A percentile compares a stretch with the other conserved stretches of the same genome.
Conservation (phyloP, 2,113 vertebrate genomes). For the Eonycteris spelaea region DNA sequence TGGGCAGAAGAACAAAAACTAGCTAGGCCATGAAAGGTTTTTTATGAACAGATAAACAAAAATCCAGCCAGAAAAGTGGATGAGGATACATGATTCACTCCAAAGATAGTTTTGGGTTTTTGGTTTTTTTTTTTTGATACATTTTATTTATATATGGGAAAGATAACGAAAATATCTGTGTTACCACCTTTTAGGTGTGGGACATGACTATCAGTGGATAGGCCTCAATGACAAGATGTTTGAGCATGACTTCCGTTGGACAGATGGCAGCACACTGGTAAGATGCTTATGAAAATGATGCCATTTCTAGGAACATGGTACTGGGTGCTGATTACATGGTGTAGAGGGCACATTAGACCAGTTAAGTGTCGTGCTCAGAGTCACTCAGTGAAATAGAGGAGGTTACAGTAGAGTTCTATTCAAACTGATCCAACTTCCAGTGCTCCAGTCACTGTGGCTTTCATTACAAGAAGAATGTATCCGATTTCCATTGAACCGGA, state of each 20-base stretch:
- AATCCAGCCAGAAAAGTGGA: conserved; percentile 54
- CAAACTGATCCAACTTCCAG: not conserved
- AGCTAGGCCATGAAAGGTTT: not conserved
- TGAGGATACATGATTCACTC: conserved; percentile 73
- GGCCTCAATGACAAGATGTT: conserved; percentile 99
- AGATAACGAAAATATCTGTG: conserved; percentile 49
- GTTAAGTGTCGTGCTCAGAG: not conserved
- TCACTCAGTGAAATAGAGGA: not conserved
- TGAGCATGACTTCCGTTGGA: conserved; percentile 98
- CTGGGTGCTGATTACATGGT: not conserved
- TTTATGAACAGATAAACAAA: conserved; percentile 29
- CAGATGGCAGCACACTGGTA: conserved; percentile 93
- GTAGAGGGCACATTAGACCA: not conserved
- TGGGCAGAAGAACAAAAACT: not conserved
- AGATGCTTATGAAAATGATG: conserved; percentile 74
- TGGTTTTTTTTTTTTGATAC: not conserved
- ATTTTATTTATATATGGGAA: conserved; percentile 70
- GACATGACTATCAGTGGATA: conserved; percentile 99
- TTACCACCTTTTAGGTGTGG: conserved; percentile 87
- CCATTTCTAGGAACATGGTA: not conserved
- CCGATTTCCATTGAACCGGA: not conserved
- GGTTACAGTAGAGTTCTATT: not conserved
- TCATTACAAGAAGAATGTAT: not conserved
- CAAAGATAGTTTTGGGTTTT: conserved; percentile 63
- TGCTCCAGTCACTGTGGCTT: not conserved